Conservation (phyloP, 2,888 invertebrate genomes). For the Acleris laterana region DNA sequence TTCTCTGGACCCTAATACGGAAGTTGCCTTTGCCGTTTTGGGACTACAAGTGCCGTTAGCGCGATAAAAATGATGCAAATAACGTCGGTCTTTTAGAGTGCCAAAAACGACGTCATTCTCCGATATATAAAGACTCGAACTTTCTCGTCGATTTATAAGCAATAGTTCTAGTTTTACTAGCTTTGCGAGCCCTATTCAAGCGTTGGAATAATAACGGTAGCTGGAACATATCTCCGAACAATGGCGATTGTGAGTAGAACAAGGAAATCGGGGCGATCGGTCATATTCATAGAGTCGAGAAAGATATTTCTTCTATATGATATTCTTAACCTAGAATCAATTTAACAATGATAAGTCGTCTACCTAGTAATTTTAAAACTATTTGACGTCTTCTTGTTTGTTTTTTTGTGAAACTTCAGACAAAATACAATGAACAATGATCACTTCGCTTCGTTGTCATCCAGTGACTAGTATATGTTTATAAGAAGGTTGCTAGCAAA, state of each 20-base stretch:
- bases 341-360: no score
- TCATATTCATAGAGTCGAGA: conserved; percentile 50
- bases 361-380: no score
- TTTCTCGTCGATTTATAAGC: conserved; percentile 2
- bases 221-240: conserved; percentile 49
- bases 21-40: conserved; percentile 53
- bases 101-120: background rate
- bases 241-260: conserved; percentile 41
- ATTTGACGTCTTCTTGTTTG: background rate
- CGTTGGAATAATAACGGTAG: conserved; percentile 50
- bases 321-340: conserved; percentile 5
- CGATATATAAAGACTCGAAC: background rate
- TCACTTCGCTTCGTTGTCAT: background rate
- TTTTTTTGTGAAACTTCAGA: background rate
- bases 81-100: conserved; percentile 9
- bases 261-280: conserved; percentile 46
- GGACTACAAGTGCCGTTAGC: conserved; percentile 55
- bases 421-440: no score
- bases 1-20: conserved; percentile 53
- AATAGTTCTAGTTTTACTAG: conserved; percentile 21
- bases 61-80: conserved; percentile 35
- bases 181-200: conserved; percentile 11
- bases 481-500: background rate
- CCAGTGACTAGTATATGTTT: background rate
- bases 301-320: conserved; percentile 55